These are phyloP conservation scores for Speoplatyrhinus poulsoni DNA, from an alignment of 2,113 vertebrate species.

Conservation along the genomic window DNA sequence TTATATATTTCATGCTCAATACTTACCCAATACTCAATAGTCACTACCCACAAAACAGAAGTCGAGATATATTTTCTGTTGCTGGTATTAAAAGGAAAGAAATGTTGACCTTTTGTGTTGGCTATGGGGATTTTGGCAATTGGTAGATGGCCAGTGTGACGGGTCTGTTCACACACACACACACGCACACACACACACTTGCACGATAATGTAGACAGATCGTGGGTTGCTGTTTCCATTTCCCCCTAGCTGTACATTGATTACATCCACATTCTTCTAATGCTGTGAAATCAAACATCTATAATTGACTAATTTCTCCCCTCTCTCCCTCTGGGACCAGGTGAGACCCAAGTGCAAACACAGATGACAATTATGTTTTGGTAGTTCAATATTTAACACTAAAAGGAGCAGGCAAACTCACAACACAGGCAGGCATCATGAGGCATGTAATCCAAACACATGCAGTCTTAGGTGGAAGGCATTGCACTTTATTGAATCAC, in stretches of 20 bases:
- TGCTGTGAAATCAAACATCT: slow-evolving; percentile 61
- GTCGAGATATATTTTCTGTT: slow-evolving; percentile 54
- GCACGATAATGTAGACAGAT: slow-evolving; percentile 60
- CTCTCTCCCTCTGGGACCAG: slow-evolving; percentile 37
- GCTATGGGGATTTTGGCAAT: slow-evolving; percentile 73
- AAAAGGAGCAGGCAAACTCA: too few relatives aligned
- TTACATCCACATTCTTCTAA: slow-evolving; percentile 64
- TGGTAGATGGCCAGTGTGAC: slow-evolving; percentile 59
- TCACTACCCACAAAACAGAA: slow-evolving; percentile 38
- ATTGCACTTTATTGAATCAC: too few relatives aligned
- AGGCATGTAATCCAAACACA: too few relatives aligned
- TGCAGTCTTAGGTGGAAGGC: too few relatives aligned
- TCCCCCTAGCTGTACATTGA: slow-evolving; percentile 71
- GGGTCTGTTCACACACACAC: slow-evolving; percentile 15
- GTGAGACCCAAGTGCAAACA: too few relatives aligned
- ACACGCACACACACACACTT: slow-evolving; percentile 22
- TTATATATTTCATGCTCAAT: slow-evolving; percentile 42
- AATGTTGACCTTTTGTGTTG: slow-evolving; percentile 67
- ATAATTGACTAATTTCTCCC: slow-evolving; percentile 54
- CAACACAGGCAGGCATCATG: too few relatives aligned
- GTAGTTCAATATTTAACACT: too few relatives aligned
- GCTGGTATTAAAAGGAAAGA: slow-evolving; percentile 27
- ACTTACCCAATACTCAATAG: neutral
- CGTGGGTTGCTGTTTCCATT: slow-evolving; percentile 70
- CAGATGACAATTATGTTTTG: too few relatives aligned